Conservation (phyloP, 2,888 invertebrate species). For the Apotomis turbidana region DNA sequence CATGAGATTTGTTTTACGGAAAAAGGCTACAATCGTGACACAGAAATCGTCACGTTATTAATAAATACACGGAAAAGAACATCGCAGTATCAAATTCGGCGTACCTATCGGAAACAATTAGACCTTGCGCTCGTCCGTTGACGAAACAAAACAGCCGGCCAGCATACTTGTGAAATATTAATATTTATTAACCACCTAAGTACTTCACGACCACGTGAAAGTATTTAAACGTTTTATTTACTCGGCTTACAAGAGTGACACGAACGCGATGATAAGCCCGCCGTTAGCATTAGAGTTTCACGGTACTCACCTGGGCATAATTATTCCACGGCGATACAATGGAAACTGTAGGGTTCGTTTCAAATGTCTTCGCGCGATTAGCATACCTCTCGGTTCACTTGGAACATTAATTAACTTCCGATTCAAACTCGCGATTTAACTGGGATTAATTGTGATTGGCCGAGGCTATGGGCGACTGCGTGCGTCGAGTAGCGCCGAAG, state of each 20-base stretch:
- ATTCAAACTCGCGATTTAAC: slow-evolving; percentile 19
- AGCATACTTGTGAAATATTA: background rate
- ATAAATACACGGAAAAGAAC: no score
- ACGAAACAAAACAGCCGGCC: background rate
- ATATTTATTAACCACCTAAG: slow-evolving; percentile 2
- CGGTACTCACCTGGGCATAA: slow-evolving; percentile 59
- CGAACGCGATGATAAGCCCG: slow-evolving; percentile 44
- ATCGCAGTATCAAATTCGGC: no score
- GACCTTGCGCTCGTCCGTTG: background rate
- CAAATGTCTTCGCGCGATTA: slow-evolving; percentile 47
- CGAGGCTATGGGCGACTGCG: slow-evolving; percentile 51
- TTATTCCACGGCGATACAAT: slow-evolving; percentile 52
- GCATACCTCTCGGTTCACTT: slow-evolving; percentile 58
- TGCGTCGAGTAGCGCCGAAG: slow-evolving; percentile 51
- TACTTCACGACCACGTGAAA: slow-evolving; percentile 44
- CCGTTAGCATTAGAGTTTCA: slow-evolving; percentile 21
- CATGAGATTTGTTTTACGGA: no score
- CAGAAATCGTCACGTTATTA: no score
- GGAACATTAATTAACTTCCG: slow-evolving; percentile 11
- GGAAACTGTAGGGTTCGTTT: slow-evolving; percentile 43
- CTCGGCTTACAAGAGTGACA: slow-evolving; percentile 43
- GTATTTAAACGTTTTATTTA: slow-evolving; percentile 41
- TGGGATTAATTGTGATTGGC: slow-evolving; percentile 31
- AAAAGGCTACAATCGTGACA: no score
- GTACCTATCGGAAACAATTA: no score